Evolutionary conservation across 2,888 invertebrate genomes (phyloP), one percentile per base, ranked within the genome.

Genomic region (Ophion costatus): DNA sequence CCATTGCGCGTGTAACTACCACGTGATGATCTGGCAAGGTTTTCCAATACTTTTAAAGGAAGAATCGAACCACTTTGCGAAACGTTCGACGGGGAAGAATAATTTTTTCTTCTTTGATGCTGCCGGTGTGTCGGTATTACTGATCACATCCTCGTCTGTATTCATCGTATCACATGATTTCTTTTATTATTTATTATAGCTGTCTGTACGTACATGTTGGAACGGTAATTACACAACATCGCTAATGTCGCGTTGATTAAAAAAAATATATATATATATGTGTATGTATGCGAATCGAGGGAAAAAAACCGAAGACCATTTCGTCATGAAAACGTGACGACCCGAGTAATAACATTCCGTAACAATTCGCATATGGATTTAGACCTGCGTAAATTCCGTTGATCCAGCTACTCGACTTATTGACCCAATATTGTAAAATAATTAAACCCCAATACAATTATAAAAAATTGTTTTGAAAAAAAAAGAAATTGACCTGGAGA

Each of bases 141-240:
- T 74, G 51, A 75, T 78, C 24, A 64, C 24, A 56, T 63, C 20
- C 38, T 67, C 51, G 14, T 51, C 42, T 74, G 14, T 77, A 77
- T 38, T 64, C 69, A 77, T 88, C 61, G 75, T 86, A 89, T 88
- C 87, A 87, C 88, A 89, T 88, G 83, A 86, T 82, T 81, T 59
- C 20, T 77, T 63, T 70, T 56, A 90, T 77, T 67, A 73, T 90
- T 91, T 90, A 91, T 90, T 90, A 82, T 88, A 88, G 83, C 84
- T 82, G 84, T 87, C 86, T 86, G 83, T 85, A 88, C 87, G 85
- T 89, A 90, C 89, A 87, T 82, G 66, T 83, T 73, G 80, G 75
- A 84, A 81, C 82, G 74, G 78, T 86, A 86, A 81, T 82, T 80
- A 84, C 86, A 87, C 79, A 83, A 71, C 71, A 69, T 67, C 76